phyloP scores from a whole-genome alignment of 2,113 vertebrate species.

The Ceratotherium simum region DNA sequence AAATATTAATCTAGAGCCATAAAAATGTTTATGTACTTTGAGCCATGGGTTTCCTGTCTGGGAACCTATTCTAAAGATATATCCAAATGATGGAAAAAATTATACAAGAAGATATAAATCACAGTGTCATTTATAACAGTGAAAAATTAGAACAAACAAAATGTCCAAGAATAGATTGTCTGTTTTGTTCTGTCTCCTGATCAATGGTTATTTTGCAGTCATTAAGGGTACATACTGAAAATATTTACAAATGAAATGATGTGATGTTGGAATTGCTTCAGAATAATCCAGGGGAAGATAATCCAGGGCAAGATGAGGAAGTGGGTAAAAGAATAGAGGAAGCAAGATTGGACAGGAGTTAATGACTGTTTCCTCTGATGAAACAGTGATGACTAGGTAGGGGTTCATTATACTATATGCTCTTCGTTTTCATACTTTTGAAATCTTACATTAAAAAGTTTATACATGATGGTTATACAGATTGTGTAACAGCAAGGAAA shows the following conservation, averaged over 20 bases:
- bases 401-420: neutral
- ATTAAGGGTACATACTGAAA: neutral
- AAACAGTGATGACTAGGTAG: neutral
- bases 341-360: neutral
- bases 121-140: neutral
- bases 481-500: neutral
- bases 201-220: neutral
- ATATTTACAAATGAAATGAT: neutral
- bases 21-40: neutral
- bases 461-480: neutral
- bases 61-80: neutral
- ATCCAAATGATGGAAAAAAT: neutral
- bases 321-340: neutral
- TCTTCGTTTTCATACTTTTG: conserved; percentile 5
- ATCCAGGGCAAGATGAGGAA: neutral
- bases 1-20: neutral
- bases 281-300: conserved; percentile 1
- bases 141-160: conserved; percentile 24
- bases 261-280: neutral
- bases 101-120: neutral
- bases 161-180: neutral
- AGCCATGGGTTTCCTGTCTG: neutral
- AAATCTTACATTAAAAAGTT: conserved; percentile 13
- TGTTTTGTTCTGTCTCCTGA: neutral
- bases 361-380: neutral